phyloP scores from a whole-genome alignment of 2,113 vertebrate species.

The Ceyx melanurus region DNA sequence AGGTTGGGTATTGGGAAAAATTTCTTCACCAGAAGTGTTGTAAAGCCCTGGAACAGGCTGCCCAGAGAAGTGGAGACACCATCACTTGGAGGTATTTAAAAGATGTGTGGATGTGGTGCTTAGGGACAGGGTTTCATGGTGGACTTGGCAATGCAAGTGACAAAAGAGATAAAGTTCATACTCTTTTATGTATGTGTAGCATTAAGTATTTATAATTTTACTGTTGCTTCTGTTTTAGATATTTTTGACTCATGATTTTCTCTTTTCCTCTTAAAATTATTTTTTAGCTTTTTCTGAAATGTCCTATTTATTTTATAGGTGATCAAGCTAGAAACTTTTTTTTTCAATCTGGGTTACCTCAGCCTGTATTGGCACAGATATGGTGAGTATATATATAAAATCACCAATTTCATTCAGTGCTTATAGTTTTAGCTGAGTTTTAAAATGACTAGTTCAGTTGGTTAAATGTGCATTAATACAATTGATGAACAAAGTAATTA shows the following conservation, averaged over 20 bases:
- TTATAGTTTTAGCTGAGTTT: background rate
- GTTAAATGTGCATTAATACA: background rate
- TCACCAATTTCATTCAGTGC: background rate
- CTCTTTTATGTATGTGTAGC: background rate
- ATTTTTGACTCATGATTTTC: background rate
- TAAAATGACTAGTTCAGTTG: background rate
- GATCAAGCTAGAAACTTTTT: constrained; percentile 99
- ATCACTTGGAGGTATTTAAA: background rate
- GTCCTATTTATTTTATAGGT: constrained; percentile 75
- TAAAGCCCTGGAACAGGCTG: background rate
- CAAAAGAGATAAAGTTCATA: background rate
- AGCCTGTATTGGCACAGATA: constrained; percentile 97
- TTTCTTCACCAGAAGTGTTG: background rate
- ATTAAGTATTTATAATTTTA: background rate
- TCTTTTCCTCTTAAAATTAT: background rate
- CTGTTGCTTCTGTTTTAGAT: background rate
- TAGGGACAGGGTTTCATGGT: background rate
- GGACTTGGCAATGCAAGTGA: background rate
- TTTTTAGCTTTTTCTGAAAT: constrained; percentile 34
- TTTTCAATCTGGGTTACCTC: constrained; percentile 95
- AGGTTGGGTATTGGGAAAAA: background rate
- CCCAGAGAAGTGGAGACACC: too few relatives aligned
- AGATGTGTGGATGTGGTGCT: background rate
- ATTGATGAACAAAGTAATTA: background rate
- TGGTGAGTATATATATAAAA: constrained; percentile 82